Evolutionary conservation across 1,140 invertebrate genomes (phyloP), one percentile per base, ranked within the genome.

Genomic region (Megathymus violae): DNA sequence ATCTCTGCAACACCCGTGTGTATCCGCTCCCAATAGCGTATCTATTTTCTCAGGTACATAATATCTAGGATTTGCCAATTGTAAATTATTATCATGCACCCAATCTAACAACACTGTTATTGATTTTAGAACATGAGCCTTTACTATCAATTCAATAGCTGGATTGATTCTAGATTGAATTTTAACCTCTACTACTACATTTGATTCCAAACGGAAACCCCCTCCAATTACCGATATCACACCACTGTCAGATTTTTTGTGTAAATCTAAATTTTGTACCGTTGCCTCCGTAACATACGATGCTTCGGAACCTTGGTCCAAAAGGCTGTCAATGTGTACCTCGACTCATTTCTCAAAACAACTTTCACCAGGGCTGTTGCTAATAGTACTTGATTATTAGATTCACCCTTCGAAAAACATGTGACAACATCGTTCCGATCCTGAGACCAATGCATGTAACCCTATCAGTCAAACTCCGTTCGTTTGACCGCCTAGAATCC

Each of bases 361-460:
- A 15, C 48, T 16, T 34, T 51, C 7, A 51, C 27, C 0, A 51
- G 10, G 4, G 46, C 46, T 9, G 25, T 48, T 1, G 46, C 46
- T 34, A 48, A 48, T 14, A 47, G 25, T 15, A 47, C 13, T 48
- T 48, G 46, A 27, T 48, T 48, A n/a, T 48, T 48, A 31, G 25
- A 13, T 10, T 5, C 7, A 48, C n/a, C 46, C 46, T 4, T 48
- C 22, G 46, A 48, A 27, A 48, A 25, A 48, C 46, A 48, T 16
- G 41, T 17, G 19, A 22, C 19, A 5, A 48, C 46, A 14, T 15
- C 46, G 9, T 22, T 48, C 31, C 31, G 5, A 34, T 34, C 25
- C 13, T 7, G 22, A 47, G 1, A 11, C 25, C 46, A 27, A 9
- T 22, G 0, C 3, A 4, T 15, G n/a, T 17, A 3, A 19, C 3